Base-by-base conservation (phyloP, 53 echinoderm and acorn worm genomes). In the Zoroaster sp. region DNA sequence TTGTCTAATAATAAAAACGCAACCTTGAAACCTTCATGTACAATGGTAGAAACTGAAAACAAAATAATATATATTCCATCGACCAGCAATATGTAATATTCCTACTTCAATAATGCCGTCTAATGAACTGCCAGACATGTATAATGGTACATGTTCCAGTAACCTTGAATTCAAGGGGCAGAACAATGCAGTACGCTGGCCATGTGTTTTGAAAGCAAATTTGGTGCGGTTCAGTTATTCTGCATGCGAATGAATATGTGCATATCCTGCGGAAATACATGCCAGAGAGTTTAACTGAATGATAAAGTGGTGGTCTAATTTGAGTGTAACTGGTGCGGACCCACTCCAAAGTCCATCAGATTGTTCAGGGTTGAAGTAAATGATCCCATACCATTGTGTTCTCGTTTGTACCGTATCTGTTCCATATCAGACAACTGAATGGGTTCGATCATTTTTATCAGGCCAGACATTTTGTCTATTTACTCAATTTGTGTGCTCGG, bases 391-490 rank as follows among this genome's bases (percentile, higher is more conserved):
- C 23, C 35, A 78, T 78, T 78, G 59, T 78, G 38, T 33, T 78
- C 53, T 54, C 54, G 17, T 43, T 55, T 39, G 59, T n/a, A 8
- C 20, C 37, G 37, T 78, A 78, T 78, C 78, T 37, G 36, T 38
- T 28, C 33, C 35, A 9, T 59, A 55, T 78, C 78, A 20, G 49
- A 15, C 9, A 20, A n/a, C 78, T 78, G 78, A 78, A 54, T n/a
- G 78, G 40, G 78, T 52, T 78, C 55, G n/a, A 55, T 59, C 55
- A 55, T 21, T n/a, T 18, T 54, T 78, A 78, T 78, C 78, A 53
- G 55, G 39, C n/a, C 78, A 78, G 59, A 78, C 68, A 66, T 67
- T 82, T 82, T 66, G 25, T 13, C 32, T 82, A 43, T 82, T 82
- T 66, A 42, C 68, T 66, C 37, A 28, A 43, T 66, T 25, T 67